Percentiles rank a stretch among this genome's conserved stretches.
These are phyloP conservation scores for Candoia aspera DNA, from an alignment of 2,113 vertebrate species.

Conservation along the genomic window DNA sequence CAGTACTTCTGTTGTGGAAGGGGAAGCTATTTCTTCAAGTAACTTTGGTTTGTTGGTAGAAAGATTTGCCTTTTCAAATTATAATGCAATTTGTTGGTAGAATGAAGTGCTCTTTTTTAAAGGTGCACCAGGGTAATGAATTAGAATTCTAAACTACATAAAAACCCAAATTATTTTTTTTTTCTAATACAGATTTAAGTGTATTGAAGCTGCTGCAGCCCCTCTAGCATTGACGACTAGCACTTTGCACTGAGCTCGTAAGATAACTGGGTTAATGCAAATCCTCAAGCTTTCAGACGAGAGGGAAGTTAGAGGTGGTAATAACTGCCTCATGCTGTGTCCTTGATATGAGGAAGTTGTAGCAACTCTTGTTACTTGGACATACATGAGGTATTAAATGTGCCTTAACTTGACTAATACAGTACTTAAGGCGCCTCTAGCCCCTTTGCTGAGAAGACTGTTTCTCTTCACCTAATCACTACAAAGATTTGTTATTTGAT, in stretches of 20 bases:
- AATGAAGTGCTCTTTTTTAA: neutral
- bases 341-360: neutral
- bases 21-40: neutral
- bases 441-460: neutral
- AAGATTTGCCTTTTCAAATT: slow-evolving; percentile 1
- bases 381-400: neutral
- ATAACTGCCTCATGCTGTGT: neutral
- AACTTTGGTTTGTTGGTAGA: neutral
- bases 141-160: neutral
- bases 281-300: neutral
- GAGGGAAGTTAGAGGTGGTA: neutral
- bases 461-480: neutral
- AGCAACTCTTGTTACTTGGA: neutral
- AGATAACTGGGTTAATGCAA: neutral
- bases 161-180: neutral
- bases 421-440: neutral
- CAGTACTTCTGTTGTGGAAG: neutral
- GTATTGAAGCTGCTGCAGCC: neutral
- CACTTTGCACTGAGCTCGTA: neutral
- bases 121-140: neutral
- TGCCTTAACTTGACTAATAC: neutral
- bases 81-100: neutral
- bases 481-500: neutral
- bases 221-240: neutral
- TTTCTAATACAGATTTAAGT: neutral